Conservation (phyloP, 2,113 vertebrate genomes). For the Pyrgilauda ruficollis region DNA sequence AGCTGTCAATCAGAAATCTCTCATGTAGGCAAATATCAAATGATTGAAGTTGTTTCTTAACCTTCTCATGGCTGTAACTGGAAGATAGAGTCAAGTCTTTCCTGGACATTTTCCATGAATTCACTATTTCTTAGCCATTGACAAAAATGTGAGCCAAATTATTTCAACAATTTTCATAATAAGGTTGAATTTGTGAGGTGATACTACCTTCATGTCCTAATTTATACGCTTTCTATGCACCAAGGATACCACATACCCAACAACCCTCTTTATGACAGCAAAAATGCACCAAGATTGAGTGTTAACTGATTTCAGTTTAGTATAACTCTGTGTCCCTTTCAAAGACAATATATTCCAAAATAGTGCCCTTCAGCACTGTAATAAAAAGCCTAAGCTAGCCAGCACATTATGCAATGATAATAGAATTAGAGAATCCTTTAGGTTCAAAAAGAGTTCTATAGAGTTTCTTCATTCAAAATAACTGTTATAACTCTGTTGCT, state of each 20-base stretch:
- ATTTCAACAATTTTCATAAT: background rate
- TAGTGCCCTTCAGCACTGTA: background rate
- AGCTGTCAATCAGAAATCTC: background rate
- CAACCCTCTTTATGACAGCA: background rate
- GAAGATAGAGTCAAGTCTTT: background rate
- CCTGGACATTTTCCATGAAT: background rate
- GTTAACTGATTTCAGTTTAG: background rate
- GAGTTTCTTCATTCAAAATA: background rate
- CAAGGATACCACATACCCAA: background rate
- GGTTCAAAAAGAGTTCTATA: background rate
- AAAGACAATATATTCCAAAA: background rate
- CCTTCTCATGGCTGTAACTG: background rate
- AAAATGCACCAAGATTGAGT: background rate
- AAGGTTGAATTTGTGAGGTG: background rate
- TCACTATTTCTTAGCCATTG: background rate
- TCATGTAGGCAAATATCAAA: background rate
- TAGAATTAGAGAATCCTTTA: fast-evolving
- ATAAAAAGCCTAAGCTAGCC: background rate
- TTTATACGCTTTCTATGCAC: background rate
- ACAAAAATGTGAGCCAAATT: background rate
- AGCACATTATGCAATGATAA: background rate
- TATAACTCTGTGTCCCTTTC: background rate
- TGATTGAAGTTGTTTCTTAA: background rate
- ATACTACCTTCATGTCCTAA: background rate
- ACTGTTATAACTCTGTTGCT: background rate